Percentiles rank a stretch among this genome's conserved stretches.
Evolutionary conservation across 2,888 invertebrate genomes (phyloP).

Genomic region (Allacma fusca): DNA sequence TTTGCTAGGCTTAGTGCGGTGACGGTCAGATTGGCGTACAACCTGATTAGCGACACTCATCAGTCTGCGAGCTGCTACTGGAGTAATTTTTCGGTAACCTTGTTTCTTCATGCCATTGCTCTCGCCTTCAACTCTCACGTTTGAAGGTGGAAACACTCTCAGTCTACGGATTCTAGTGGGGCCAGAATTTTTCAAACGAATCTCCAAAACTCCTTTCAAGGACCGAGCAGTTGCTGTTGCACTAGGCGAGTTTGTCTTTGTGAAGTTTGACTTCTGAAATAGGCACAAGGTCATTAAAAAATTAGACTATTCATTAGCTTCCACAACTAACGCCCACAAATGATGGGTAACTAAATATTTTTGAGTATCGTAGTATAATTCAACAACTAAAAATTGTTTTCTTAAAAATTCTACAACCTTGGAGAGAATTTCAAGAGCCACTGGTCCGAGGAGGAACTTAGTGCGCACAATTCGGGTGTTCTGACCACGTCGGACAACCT

Average conservation of each 20-base stretch:
- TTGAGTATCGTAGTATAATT: no score
- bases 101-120: slow-evolving; percentile 27
- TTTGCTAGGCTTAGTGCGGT: not conserved
- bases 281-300: not conserved
- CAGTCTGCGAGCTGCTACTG: slow-evolving; percentile 56
- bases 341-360: no score
- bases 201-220: slow-evolving; percentile 58
- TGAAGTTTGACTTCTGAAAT: slow-evolving; percentile 28
- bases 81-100: slow-evolving; percentile 56
- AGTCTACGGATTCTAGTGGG: slow-evolving; percentile 56
- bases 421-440: slow-evolving; percentile 59
- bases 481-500: slow-evolving; percentile 53
- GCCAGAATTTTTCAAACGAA: slow-evolving; percentile 54
- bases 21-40: slow-evolving; percentile 46
- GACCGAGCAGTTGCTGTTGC: slow-evolving; percentile 59
- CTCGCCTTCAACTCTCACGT: slow-evolving; percentile 47
- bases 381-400: no score
- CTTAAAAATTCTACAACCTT: slow-evolving; percentile 49
- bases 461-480: slow-evolving; percentile 53
- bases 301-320: no score
- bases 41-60: slow-evolving; percentile 58
- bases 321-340: no score
- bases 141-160: slow-evolving; percentile 58
- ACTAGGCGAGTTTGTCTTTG: slow-evolving; percentile 26
- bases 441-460: slow-evolving; percentile 58